phyloP scores from a whole-genome alignment of 2,797 vertebrate species.

The Pseudochromis fuscus region DNA sequence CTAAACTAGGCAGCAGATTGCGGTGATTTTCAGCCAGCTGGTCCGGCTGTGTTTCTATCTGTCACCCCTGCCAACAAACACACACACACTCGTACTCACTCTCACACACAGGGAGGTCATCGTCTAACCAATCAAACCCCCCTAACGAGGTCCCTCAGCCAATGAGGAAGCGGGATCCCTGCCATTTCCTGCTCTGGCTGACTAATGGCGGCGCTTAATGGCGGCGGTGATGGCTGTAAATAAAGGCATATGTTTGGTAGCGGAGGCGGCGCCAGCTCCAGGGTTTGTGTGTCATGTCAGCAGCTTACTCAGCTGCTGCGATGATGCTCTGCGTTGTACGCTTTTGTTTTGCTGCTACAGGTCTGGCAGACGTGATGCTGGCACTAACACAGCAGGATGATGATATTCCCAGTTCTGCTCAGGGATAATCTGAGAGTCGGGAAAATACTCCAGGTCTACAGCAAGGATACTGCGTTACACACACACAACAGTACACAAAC shows the following conservation, averaged over 20 bases:
- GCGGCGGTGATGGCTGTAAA: slow-evolving; percentile 69
- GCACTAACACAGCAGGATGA: too few relatives aligned
- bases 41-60: slow-evolving; percentile 70
- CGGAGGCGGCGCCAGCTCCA: slow-evolving; percentile 37
- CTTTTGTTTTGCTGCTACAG: slow-evolving; percentile 51
- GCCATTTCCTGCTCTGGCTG: slow-evolving; percentile 62
- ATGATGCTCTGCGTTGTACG: slow-evolving; percentile 37
- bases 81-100: slow-evolving; percentile 1
- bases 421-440: slow-evolving; percentile 38
- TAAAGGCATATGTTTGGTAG: slow-evolving; percentile 75
- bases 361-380: slow-evolving; percentile 49
- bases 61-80: slow-evolving; percentile 54
- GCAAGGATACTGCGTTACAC: neutral
- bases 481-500: too few relatives aligned
- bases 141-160: slow-evolving; percentile 55
- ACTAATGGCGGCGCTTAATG: slow-evolving; percentile 64
- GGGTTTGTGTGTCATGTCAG: slow-evolving; percentile 33
- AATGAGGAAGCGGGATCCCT: slow-evolving; percentile 53
- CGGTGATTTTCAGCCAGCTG: slow-evolving; percentile 80
- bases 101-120: slow-evolving; percentile 51
- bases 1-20: slow-evolving; percentile 77
- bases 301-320: slow-evolving; percentile 49
- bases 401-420: slow-evolving; percentile 35
- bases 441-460: slow-evolving; percentile 5
- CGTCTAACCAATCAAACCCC: slow-evolving; percentile 58